Percentiles rank a stretch among this genome's conserved stretches.
These are phyloP conservation scores for Gila orcuttii DNA, from an alignment of 2,113 vertebrate genomes.

Conservation along the genomic window DNA sequence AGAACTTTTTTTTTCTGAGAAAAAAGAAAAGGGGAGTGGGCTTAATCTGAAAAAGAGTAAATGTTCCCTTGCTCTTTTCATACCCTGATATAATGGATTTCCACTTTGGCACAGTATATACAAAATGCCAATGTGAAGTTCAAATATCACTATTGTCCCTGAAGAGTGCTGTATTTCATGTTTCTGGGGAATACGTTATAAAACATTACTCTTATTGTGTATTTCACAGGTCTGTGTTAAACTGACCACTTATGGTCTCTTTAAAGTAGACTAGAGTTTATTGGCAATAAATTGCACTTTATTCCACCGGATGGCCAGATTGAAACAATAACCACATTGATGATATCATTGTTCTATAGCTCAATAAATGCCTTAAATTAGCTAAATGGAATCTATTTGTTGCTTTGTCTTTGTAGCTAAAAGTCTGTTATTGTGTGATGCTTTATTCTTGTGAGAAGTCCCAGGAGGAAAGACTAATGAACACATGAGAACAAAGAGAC, in stretches of 20 bases:
- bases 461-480: slow-evolving; percentile 15
- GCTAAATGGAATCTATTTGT: slow-evolving; percentile 12
- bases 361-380: slow-evolving; percentile 16
- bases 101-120: not conserved
- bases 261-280: not conserved
- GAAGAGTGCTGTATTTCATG: not conserved
- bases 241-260: not conserved
- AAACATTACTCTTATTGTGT: not conserved
- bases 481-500: slow-evolving; percentile 9
- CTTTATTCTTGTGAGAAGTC: not conserved
- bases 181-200: not conserved
- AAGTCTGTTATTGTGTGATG: not conserved
- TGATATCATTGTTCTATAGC: slow-evolving; percentile 14
- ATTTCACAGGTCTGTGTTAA: not conserved
- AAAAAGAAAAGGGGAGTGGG: not conserved
- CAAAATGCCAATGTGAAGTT: slow-evolving; percentile 1
- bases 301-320: slow-evolving; percentile 15
- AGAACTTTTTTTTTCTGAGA: not conserved
- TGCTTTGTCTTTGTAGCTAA: not conserved
- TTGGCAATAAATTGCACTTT: not conserved
- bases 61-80: not conserved
- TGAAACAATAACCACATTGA: slow-evolving; percentile 11
- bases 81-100: not conserved
- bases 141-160: not conserved
- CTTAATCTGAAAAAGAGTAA: not conserved